phyloP scores from a whole-genome alignment of 2,888 invertebrate genomes.

The Drosophila rubida region DNA sequence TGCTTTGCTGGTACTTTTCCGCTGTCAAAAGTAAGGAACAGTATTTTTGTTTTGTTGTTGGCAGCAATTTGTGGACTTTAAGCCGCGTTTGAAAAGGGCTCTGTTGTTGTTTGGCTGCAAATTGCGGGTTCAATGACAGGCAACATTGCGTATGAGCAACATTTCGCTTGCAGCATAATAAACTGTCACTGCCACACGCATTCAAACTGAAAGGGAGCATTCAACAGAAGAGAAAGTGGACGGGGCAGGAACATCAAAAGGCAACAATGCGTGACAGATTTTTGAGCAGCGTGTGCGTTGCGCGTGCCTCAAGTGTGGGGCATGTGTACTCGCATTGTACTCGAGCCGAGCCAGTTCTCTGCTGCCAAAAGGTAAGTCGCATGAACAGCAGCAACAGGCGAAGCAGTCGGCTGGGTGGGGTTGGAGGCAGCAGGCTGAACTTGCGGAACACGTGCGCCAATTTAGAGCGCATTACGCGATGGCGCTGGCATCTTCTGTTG shows the following conservation, averaged over 20 bases:
- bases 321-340: conserved; percentile 16
- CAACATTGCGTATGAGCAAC: conserved; percentile 48
- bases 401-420: neutral
- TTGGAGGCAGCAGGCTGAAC: conserved; percentile 13
- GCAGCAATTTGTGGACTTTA: conserved; percentile 12
- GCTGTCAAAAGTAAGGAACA: no score
- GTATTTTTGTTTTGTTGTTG: conserved; percentile 4
- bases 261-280: conserved; percentile 45
- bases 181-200: conserved; percentile 16
- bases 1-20: no score
- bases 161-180: conserved; percentile 22
- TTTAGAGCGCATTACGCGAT: conserved; percentile 59
- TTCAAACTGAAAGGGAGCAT: neutral
- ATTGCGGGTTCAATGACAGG: conserved; percentile 59
- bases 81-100: conserved; percentile 29
- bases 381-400: neutral
- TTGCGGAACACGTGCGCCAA: conserved; percentile 63
- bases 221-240: neutral
- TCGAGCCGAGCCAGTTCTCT: neutral
- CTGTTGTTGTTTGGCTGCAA: conserved; percentile 33
- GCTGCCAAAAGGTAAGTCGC: conserved; percentile 15
- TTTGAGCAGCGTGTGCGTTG: conserved; percentile 34
- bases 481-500: conserved; percentile 46
- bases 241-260: conserved; percentile 44
- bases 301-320: conserved; percentile 42